Percentiles rank a stretch among this genome's conserved stretches.
Conservation (phyloP, 1,140 invertebrate species). For the Nylanderia fulva region DNA sequence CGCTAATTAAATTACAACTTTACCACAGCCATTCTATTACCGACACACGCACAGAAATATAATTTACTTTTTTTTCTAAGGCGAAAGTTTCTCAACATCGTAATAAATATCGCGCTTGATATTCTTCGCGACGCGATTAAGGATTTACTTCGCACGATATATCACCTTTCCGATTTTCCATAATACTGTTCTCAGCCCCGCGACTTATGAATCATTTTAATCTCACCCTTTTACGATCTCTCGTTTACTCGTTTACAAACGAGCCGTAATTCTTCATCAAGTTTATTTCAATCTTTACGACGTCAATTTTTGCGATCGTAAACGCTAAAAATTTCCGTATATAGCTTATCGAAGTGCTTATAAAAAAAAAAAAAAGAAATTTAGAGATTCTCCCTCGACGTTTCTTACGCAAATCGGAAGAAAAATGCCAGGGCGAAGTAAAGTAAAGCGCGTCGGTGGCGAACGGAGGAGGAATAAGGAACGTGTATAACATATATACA, state of each 20-base stretch:
- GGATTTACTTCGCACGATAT: conserved; percentile 28
- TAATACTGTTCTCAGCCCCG: background rate
- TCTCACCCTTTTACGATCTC: conserved; percentile 10
- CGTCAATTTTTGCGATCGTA: background rate
- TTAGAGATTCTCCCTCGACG: background rate
- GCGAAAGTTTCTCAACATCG: background rate
- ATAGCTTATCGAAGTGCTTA: background rate
- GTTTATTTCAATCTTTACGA: background rate
- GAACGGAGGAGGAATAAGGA: background rate
- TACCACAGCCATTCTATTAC: background rate
- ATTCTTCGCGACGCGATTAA: background rate
- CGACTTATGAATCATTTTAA: conserved; percentile 39
- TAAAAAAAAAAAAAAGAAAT: background rate
- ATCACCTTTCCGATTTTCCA: conserved; percentile 22
- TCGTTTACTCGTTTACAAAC: background rate
- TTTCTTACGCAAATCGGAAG: background rate
- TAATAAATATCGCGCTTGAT: conserved; percentile 19
- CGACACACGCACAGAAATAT: background rate
- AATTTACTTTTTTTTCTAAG: background rate
- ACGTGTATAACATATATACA: background rate
- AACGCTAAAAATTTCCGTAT: background rate
- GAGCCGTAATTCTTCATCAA: background rate
- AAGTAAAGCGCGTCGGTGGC: background rate
- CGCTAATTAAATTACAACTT: conserved; percentile 32
- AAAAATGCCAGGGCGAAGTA: background rate